Percentiles rank a stretch among this genome's conserved stretches.
phyloP scores from a whole-genome alignment of 2,888 invertebrate species.

The Serripes groenlandicus region DNA sequence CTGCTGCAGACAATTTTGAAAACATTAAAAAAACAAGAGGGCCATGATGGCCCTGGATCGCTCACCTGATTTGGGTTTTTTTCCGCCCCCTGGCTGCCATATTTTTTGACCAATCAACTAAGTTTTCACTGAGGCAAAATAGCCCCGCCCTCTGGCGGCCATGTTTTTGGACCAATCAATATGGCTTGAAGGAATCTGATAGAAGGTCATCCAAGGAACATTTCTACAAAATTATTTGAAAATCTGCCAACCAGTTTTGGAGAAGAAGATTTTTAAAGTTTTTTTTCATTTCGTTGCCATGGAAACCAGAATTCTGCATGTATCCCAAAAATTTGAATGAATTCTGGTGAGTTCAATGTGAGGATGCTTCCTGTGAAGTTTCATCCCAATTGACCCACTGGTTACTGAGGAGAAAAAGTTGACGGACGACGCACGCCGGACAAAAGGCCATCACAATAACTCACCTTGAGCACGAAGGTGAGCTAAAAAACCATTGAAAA shows the following conservation, averaged over 20 bases:
- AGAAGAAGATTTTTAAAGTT: background rate
- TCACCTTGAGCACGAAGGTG: conserved; percentile 3
- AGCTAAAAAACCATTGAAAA: conserved; percentile 1
- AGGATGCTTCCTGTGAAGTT: conserved; percentile 6
- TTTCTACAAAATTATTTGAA: no score
- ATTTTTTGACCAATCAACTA: no score
- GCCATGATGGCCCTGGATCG: background rate
- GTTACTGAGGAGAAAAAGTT: background rate
- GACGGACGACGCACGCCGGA: conserved; percentile 1
- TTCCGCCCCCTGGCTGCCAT: no score
- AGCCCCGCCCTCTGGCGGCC: no score
- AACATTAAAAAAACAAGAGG: background rate
- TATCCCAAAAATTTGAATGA: background rate
- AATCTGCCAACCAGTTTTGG: background rate
- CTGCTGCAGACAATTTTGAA: no score
- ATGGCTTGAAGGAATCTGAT: no score
- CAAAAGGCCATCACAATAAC: background rate
- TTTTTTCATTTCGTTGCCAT: background rate
- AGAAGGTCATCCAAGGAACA: no score
- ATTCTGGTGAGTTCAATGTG: background rate
- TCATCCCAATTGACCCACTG: background rate
- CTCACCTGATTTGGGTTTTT: background rate
- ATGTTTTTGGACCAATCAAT: no score
- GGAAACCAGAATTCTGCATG: conserved; percentile 2
- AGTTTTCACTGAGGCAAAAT: no score